Conservation (phyloP, 2,113 vertebrate genomes). For the Vulpes lagopus region DNA sequence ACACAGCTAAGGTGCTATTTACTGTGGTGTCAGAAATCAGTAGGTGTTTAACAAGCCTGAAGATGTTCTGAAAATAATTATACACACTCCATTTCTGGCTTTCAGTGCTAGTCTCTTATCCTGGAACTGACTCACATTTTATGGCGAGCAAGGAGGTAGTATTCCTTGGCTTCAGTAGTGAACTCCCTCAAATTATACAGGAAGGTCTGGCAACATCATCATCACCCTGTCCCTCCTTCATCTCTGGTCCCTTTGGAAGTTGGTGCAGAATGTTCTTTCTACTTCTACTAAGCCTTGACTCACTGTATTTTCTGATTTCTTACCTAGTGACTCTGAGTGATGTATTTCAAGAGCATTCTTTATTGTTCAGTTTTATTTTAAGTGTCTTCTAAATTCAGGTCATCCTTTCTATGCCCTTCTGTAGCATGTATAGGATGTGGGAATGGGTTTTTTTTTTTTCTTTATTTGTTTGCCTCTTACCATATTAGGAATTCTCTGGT, state of each 20-base stretch:
- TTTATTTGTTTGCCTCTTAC: not conserved
- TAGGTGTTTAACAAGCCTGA: slow-evolving; percentile 68
- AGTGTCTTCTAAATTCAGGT: not conserved
- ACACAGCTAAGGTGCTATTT: slow-evolving; percentile 64
- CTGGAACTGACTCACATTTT: not conserved
- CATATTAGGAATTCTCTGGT: not conserved
- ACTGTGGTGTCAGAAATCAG: slow-evolving; percentile 78
- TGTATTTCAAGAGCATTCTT: not conserved
- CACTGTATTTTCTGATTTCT: not conserved
- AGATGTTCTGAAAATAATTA: slow-evolving; percentile 63
- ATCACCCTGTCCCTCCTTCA: not conserved
- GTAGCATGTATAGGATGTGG: not conserved
- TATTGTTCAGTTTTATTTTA: not conserved
- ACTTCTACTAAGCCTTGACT: not conserved
- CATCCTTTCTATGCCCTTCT: not conserved
- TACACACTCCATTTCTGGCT: not conserved
- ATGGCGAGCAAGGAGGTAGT: not conserved
- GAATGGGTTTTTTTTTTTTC: not conserved
- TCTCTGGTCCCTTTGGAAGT: not conserved
- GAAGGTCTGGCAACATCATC: not conserved
- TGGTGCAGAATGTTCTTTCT: fast-evolving
- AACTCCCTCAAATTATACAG: not conserved
- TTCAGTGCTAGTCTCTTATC: not conserved
- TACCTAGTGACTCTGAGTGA: not conserved
- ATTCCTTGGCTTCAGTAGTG: not conserved